These are phyloP conservation scores for Macrotrachela quadricornifera DNA, from an alignment of 1,140 invertebrate species.

Conservation along the genomic window DNA sequence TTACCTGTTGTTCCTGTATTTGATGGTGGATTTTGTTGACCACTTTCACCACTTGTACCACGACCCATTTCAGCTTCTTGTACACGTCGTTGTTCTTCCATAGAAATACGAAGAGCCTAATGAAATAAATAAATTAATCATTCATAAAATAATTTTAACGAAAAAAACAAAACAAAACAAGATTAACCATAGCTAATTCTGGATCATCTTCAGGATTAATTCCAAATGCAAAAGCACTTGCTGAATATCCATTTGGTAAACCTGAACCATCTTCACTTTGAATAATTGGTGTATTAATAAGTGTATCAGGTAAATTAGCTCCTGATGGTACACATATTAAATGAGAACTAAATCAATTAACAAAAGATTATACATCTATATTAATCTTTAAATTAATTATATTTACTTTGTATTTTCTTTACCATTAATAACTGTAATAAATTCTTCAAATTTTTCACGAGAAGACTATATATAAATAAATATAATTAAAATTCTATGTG, in stretches of 20 bases:
- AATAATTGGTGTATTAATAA: constrained; percentile 80
- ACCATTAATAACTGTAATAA: constrained; percentile 86
- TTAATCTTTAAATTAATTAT: neutral
- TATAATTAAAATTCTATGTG: no score
- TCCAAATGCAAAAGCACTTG: constrained; percentile 78
- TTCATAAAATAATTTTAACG: neutral
- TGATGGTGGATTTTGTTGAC: neutral
- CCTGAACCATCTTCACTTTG: constrained; percentile 77
- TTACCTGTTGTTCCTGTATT: no score
- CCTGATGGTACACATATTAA: constrained; percentile 79
- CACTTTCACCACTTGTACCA: neutral
- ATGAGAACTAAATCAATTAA: constrained; percentile 42
- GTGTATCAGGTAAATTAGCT: constrained; percentile 75
- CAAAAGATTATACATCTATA: neutral
- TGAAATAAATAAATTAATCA: constrained; percentile 19
- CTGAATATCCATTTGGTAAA: constrained; percentile 53
- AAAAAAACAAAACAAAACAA: no score
- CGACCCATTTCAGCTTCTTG: constrained; percentile 52
- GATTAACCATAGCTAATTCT: constrained; percentile 75
- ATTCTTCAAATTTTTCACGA: constrained; percentile 52
- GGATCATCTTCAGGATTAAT: constrained; percentile 99
- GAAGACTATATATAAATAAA: constrained; percentile 23
- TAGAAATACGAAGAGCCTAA: constrained; percentile 75
- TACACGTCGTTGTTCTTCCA: constrained; percentile 92
- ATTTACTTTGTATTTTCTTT: constrained; percentile 48